Evolutionary conservation across 2,113 vertebrate genomes (phyloP), one percentile per base, ranked within the genome.

Genomic region (Sisor rabdophorus): DNA sequence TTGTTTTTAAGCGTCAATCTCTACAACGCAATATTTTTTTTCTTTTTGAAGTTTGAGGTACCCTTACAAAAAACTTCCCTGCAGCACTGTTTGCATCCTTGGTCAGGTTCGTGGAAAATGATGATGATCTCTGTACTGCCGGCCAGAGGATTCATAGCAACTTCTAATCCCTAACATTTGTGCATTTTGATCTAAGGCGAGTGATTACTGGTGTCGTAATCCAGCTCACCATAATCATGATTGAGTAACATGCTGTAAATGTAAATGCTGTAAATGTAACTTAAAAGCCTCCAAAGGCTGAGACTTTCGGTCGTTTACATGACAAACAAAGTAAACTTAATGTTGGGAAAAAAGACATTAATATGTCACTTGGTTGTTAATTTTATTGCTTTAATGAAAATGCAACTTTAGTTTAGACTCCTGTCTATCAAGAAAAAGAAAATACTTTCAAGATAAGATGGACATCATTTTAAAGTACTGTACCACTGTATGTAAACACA

Each of bases 1-100:
- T 20, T 78, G 58, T 56, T 78, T 30, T 72, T 67, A 61, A 52
- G 65, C 55, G 11, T 63, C 44, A 40, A 26, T 36, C 67, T 71
- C 67, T 28, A 53, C 44, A 61, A 52, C 28, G 11, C n/a, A 60
- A 36, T 77, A 40, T 67, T 60, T 77, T 60, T 65, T 52, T 71
- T 36, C 16, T 65, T 40, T 64, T 50, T 44, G 60, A 64, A 50
- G 11, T 65, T 71, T 44, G 22, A 11, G 47, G 22, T 12, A 28
- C 60, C 47, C 61, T 61, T 19, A 36, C 24, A 56, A 28, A 36
- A 63, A 11, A 20, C 16, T 15, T 22, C 28, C 17, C 30, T 68
- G 53, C 13, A 59, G 36, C 17, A 24, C 16, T 19, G 24, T 68
- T 55, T 68, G 17, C 3, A 56, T 68, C 26, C 12, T 4, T 50